phyloP scores from a whole-genome alignment of 1,140 invertebrate species.

The Bombus affinis region DNA sequence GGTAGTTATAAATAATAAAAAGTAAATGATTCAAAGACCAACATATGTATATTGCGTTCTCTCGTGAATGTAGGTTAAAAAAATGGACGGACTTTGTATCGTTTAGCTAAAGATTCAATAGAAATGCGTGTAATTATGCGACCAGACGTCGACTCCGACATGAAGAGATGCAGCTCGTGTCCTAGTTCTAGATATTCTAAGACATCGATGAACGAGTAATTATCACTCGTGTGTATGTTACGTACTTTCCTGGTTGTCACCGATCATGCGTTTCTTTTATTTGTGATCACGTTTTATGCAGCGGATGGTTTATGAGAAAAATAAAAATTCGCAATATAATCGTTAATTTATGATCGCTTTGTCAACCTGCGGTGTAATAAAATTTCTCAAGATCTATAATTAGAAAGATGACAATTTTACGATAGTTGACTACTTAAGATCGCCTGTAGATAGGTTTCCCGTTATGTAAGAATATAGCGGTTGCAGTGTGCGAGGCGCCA shows the following conservation, averaged over 20 bases:
- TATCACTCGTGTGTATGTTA: not conserved
- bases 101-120: not conserved
- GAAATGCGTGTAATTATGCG: not conserved
- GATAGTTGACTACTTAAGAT: not conserved
- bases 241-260: not conserved
- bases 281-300: too few species aligned
- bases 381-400: not conserved
- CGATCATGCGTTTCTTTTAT: not conserved
- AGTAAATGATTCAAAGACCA: too few species aligned
- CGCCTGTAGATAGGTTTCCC: not conserved
- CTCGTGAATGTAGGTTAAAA: conserved; percentile 12
- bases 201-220: conserved; percentile 1
- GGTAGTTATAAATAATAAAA: too few species aligned
- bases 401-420: too few species aligned
- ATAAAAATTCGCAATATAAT: not conserved
- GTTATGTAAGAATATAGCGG: fast-evolving
- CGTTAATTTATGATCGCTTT: not conserved
- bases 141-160: not conserved
- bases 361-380: not conserved
- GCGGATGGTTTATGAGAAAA: not conserved
- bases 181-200: not conserved
- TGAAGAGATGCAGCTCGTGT: not conserved
- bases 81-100: conserved; percentile 20
- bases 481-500: not conserved
- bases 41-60: not conserved